Evolutionary conservation across 2,113 vertebrate species (phyloP), one percentile per base, ranked within the genome.

Genomic region (Macheiramphus alcinus): DNA sequence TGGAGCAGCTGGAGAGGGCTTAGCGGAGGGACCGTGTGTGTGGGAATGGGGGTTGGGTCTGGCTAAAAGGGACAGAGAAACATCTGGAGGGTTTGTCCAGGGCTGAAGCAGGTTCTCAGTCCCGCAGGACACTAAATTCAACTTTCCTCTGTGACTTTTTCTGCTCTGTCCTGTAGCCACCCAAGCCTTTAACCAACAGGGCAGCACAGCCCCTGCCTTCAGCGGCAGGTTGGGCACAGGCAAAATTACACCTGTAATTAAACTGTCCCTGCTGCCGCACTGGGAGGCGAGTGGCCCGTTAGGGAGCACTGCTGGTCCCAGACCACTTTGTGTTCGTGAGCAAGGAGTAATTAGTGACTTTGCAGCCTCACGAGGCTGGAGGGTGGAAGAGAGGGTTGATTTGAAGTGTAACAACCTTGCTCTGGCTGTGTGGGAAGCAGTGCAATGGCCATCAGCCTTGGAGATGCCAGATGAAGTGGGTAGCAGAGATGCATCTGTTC

Each of bases 191-290:
- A 48, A 38, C 53, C 48, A 11, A 12, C 43, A 58, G 72, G 59
- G 66, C 59, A 58, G 82, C 90, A 63, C 66, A 68, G 48, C 38
- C 68, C 21, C 42, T 22, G 62, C 58, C 43, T 59, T 7, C 56
- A n/a, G 72, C 3, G 3, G 55, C 71, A 31, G 6, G 36, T 10
- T 3, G 6, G 76, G 42, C 9, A 10, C 2, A 1, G 32, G 32
- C 10, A 1, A 80, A 71, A 13, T 8, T 16, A 61, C 40, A 13
- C 40, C 32, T 25, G 34, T 1, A 20, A 32, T 7, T 59, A 62
- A 26, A 23, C 34, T 0, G 1, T 34, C 65, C 38, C 63, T 16
- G 25, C 21, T 0, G 0, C 16, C 1, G 1, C 3, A 3, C 61
- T 66, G 17, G 31, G 50, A 38, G 34, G n/a, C 1, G 2, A 27